These are phyloP conservation scores for Saxidomus purpurata DNA, from an alignment of 1,140 invertebrate genomes.

Conservation along the genomic window DNA sequence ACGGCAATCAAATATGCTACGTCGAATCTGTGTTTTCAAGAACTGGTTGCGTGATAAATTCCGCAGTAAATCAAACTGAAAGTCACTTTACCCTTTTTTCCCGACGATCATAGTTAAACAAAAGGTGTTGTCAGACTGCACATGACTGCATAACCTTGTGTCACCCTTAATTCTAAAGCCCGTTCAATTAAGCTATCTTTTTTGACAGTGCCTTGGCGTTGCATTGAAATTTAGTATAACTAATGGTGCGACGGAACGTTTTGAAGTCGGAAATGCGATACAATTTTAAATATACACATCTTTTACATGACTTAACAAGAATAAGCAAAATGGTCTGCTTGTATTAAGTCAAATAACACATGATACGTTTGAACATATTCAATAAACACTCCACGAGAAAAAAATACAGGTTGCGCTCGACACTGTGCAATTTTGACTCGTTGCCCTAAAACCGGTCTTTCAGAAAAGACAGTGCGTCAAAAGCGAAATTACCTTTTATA, in stretches of 20 bases:
- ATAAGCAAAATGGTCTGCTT: conserved; percentile 17
- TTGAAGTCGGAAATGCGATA: conserved; percentile 59
- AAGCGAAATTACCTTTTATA: too few relatives aligned
- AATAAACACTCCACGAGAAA: background rate
- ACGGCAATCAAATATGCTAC: too few relatives aligned
- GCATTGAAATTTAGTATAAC: background rate
- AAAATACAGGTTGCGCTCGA: background rate
- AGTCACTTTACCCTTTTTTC: background rate
- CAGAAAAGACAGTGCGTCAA: background rate
- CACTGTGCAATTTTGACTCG: background rate
- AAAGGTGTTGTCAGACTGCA: conserved; percentile 27
- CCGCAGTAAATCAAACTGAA: conserved; percentile 33
- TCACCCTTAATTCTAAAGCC: conserved; percentile 12
- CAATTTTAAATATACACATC: conserved; percentile 43
- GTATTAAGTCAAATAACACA: conserved; percentile 42
- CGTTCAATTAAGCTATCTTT: conserved; percentile 41
- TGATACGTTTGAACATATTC: conserved; percentile 41
- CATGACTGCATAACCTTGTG: background rate
- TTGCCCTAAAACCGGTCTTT: background rate
- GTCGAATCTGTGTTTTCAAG: background rate
- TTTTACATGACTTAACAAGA: conserved; percentile 52
- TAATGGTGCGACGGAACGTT: conserved; percentile 34
- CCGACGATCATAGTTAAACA: conserved; percentile 10
- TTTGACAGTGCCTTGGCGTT: conserved; percentile 2
- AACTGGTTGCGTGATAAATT: background rate